Evolutionary conservation across 2,113 vertebrate genomes (phyloP), one percentile per base, ranked within the genome.

Genomic region (Zingel zingel): DNA sequence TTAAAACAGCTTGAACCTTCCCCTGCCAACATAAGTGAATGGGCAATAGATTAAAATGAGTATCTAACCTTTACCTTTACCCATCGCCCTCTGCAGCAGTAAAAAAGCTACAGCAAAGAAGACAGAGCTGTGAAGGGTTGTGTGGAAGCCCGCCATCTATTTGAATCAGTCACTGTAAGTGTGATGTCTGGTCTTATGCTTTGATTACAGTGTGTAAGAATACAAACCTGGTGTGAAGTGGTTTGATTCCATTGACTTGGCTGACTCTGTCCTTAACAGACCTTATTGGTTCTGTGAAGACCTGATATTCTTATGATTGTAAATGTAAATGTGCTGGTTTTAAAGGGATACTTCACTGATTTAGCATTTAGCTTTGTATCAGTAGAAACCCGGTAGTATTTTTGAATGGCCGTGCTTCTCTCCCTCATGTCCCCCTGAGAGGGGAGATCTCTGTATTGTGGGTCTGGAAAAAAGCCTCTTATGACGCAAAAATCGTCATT

Each of bases 171-270:
- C 39, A 19, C 11, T 73, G 30, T 19, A 39, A 83, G 83, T 79
- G 83, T 86, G 69, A 86, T 63, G 51, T 70, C 66, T 79, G 53
- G 56, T 18, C 75, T 69, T 79, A 70, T 86, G 86, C 25, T 84
- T 81, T 14, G 45, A 81, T 72, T 75, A 81, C 57, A 64, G 13
- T 43, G 39, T 62, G 56, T 58, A 61, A 83, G 57, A 68, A 80
- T 0, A 83, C 70, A 70, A 71, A 54, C 25, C 59, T 63, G 12
- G 51, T 59, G 81, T 81, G 57, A 70, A 81, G 33, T 19, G 54
- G 48, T 84, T 53, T 68, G 51, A 75, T 72, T 78, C 36, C 30
- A 57, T 9, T 14, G 39, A 50, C 74, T 25, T 57, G 62, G 57
- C 59, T 18, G 48, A 61, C 30, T 43, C n/a, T 56, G 16, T 14